Conservation (phyloP, 2,797 vertebrate genomes). For the Gambusia yucatana region DNA sequence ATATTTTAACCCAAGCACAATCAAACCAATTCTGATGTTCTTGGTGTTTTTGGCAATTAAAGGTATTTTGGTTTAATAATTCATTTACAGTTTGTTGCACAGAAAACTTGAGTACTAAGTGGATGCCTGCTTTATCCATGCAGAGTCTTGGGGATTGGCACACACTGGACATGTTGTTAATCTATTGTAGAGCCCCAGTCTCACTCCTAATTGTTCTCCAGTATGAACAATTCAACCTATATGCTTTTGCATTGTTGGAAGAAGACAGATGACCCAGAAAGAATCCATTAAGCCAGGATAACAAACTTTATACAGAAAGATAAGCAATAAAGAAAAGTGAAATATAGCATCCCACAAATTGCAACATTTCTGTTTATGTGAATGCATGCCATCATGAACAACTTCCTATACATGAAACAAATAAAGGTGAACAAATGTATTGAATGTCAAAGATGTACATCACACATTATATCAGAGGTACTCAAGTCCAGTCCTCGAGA, state of each 20-base stretch:
- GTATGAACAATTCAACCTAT: not conserved
- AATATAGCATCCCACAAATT: not conserved
- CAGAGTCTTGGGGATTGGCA: too few species aligned
- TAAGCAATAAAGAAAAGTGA: not conserved
- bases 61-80: not conserved
- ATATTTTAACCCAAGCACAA: slow-evolving; percentile 9
- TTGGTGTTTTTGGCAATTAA: not conserved
- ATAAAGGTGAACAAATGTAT: not conserved
- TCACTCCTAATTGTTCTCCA: not conserved
- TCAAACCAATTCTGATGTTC: not conserved
- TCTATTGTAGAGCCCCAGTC: not conserved
- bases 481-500: too few species aligned
- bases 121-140: too few species aligned
- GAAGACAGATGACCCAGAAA: not conserved
- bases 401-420: not conserved
- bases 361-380: not conserved
- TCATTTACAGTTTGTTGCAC: not conserved
- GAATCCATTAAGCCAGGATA: not conserved
- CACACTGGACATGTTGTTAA: not conserved
- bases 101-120: too few species aligned
- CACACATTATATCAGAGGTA: too few species aligned
- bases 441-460: not conserved
- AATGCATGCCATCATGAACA: not conserved
- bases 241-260: not conserved
- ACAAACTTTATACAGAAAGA: not conserved